A percentile compares a stretch with the other conserved stretches of the same genome.
Conservation (phyloP, 1,140 invertebrate genomes). For the Eubasilissa regina region DNA sequence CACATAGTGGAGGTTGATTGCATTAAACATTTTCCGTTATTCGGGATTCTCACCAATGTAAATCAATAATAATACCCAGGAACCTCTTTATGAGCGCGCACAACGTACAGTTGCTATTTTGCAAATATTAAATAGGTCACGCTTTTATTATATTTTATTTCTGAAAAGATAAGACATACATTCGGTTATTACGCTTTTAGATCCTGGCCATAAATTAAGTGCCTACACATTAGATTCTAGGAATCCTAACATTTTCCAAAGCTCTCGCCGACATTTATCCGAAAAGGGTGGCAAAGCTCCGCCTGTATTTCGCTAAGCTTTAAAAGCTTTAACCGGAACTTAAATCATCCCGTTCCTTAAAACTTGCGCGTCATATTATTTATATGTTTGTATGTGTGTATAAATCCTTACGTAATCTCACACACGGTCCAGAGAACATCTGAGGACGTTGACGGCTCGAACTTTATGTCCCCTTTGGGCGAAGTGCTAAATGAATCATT, state of each 20-base stretch:
- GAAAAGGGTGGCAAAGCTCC: conserved; percentile 40
- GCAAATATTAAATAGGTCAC: too few relatives aligned
- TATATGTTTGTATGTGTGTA: conserved; percentile 24
- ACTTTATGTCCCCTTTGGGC: too few relatives aligned
- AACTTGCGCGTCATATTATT: conserved; percentile 54
- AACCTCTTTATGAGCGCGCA: too few relatives aligned
- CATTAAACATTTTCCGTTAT: too few relatives aligned
- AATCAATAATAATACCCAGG: too few relatives aligned
- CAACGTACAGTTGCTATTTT: too few relatives aligned
- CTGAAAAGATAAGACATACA: neutral
- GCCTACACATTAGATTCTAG: conserved; percentile 25
- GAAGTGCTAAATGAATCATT: too few relatives aligned
- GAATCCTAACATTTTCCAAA: conserved; percentile 38
- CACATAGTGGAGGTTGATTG: too few relatives aligned
- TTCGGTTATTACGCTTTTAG: conserved; percentile 27
- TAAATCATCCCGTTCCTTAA: conserved; percentile 55
- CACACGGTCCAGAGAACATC: neutral
- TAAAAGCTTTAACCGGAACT: conserved; percentile 48
- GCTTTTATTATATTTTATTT: conserved; percentile 5
- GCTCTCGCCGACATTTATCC: conserved; percentile 36
- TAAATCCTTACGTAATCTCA: conserved; percentile 11
- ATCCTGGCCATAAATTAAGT: conserved; percentile 36
- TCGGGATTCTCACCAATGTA: too few relatives aligned
- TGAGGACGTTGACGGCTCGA: neutral
- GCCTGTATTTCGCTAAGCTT: conserved; percentile 38